These are phyloP conservation scores for Lepidochrysops patricia DNA, from an alignment of 2,888 invertebrate species.

Conservation along the genomic window DNA sequence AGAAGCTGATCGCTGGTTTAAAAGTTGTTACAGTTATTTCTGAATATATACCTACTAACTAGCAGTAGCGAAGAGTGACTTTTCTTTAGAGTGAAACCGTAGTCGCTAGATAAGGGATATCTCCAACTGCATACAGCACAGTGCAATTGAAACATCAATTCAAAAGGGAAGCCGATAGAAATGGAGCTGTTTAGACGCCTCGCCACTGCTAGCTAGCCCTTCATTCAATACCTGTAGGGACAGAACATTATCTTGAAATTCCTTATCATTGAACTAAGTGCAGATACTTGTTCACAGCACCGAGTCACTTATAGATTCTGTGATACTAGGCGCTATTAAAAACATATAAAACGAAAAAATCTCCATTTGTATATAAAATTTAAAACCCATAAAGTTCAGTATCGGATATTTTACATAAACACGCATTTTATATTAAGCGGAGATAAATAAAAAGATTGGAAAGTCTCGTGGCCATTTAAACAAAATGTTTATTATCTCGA, in stretches of 20 bases:
- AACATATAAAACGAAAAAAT: neutral
- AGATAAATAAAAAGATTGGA: slow-evolving; percentile 11
- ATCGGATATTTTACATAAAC: slow-evolving; percentile 8
- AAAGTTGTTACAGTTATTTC: too few species aligned
- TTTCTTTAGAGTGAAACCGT: too few species aligned
- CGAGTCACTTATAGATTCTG: neutral
- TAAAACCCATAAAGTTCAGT: slow-evolving; percentile 5
- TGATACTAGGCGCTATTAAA: slow-evolving; percentile 1
- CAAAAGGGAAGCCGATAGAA: too few species aligned
- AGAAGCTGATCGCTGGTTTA: too few species aligned
- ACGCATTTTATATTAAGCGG: slow-evolving; percentile 8
- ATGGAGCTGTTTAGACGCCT: too few species aligned
- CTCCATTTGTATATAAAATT: slow-evolving; percentile 8
- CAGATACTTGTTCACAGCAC: neutral
- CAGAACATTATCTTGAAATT: neutral
- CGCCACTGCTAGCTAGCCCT: neutral
- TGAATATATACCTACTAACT: too few species aligned
- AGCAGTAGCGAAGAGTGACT: too few species aligned
- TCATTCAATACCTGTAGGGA: neutral
- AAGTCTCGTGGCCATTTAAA: slow-evolving; percentile 15
- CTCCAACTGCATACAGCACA: too few species aligned
- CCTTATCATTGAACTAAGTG: neutral
- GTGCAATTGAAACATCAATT: too few species aligned
- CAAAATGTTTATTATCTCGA: slow-evolving; percentile 45
- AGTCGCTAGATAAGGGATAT: too few species aligned